Evolutionary conservation across 1,140 invertebrate genomes (phyloP).

Genomic region (Drosophila parabipectinata): DNA sequence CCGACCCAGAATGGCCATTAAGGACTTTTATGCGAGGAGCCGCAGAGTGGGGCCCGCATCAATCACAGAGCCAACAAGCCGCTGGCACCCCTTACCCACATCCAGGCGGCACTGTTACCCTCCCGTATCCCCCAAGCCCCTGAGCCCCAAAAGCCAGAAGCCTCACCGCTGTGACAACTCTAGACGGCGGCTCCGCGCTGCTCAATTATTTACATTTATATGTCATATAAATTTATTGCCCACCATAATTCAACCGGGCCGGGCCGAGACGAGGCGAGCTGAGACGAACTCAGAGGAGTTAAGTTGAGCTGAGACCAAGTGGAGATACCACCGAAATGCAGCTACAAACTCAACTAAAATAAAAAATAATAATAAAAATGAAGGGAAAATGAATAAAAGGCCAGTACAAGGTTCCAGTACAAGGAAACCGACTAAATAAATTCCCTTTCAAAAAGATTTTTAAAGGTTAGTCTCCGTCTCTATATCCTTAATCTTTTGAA

Average conservation of each 20-base stretch:
- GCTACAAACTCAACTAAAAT: constrained; percentile 65
- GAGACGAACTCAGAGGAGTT: constrained; percentile 19
- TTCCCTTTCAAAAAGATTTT: neutral
- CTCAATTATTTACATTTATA: constrained; percentile 83
- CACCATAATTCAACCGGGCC: constrained; percentile 64
- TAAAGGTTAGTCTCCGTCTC: too few relatives aligned
- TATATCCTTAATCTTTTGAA: too few relatives aligned
- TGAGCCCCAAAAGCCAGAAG: constrained; percentile 6
- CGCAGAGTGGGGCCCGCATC: constrained; percentile 38
- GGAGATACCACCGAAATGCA: constrained; percentile 70
- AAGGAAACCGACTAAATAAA: neutral
- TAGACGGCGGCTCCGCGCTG: constrained; percentile 51
- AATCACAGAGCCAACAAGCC: constrained; percentile 60
- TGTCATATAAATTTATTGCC: constrained; percentile 80
- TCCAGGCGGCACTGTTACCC: neutral
- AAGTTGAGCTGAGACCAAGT: constrained; percentile 32
- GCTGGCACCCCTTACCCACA: constrained; percentile 25
- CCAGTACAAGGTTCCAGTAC: neutral
- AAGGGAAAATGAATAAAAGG: constrained; percentile 21
- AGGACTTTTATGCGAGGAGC: constrained; percentile 54
- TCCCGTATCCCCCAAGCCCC: constrained; percentile 2
- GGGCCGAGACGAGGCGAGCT: constrained; percentile 9
- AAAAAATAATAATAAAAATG: constrained; percentile 59
- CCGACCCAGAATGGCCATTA: constrained; percentile 65
- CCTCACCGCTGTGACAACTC: constrained; percentile 55